phyloP scores from a whole-genome alignment of 2,113 vertebrate genomes.

The Nothoprocta perdicaria region DNA sequence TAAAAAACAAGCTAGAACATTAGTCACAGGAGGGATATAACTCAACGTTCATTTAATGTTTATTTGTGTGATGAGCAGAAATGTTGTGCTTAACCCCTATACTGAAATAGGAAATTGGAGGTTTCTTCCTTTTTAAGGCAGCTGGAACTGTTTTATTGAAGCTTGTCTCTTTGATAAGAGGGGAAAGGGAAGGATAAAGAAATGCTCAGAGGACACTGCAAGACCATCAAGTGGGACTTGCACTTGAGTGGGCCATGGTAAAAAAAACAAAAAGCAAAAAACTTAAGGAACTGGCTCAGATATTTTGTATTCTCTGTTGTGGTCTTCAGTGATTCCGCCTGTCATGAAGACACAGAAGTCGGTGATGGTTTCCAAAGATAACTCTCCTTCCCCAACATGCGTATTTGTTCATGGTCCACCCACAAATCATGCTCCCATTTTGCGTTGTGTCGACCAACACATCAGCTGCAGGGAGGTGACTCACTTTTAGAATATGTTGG shows the following conservation, averaged over 20 bases:
- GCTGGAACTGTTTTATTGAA: background rate
- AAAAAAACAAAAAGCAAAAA: background rate
- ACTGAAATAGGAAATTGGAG: background rate
- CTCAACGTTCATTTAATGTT: conserved; percentile 54
- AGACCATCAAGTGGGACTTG: background rate
- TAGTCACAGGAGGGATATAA: conserved; percentile 66
- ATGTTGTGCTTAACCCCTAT: conserved; percentile 46
- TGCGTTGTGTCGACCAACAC: background rate
- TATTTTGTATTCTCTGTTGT: background rate
- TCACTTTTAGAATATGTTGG: background rate
- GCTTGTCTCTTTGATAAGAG: conserved; percentile 1
- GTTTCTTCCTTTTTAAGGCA: background rate
- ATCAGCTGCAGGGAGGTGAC: background rate
- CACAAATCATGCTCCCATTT: rapidly evolving
- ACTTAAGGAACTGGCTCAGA: background rate
- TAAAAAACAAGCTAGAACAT: conserved; percentile 67
- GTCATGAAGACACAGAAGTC: background rate
- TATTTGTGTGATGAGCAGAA: conserved; percentile 58
- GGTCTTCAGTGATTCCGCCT: background rate
- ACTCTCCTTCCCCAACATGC: no score
- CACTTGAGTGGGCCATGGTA: rapidly evolving
- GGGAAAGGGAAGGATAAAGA: background rate
- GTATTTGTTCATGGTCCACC: background rate
- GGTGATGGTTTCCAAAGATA: background rate
- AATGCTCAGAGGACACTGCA: background rate